Evolutionary conservation across 1,140 invertebrate species (phyloP).

Genomic region (Notospermus geniculatus): DNA sequence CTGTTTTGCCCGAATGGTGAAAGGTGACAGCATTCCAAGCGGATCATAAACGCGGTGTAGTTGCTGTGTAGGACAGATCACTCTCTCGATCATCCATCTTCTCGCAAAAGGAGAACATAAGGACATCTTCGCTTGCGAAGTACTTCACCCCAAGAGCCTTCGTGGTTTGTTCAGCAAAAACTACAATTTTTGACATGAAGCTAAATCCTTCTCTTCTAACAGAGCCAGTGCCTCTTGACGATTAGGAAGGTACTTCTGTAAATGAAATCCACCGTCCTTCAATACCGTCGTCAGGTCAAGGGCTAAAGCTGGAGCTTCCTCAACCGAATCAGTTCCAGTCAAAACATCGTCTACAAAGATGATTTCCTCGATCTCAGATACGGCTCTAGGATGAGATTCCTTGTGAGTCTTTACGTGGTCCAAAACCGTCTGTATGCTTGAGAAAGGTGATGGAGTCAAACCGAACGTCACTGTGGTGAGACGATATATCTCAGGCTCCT

Average conservation of each 20-base stretch:
- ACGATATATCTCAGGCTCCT: background rate
- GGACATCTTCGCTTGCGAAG: background rate
- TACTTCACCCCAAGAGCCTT: background rate
- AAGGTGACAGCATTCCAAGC: background rate
- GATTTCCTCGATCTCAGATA: background rate
- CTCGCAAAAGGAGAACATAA: conserved; percentile 6
- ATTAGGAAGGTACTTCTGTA: background rate
- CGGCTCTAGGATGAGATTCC: background rate
- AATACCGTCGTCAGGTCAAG: background rate
- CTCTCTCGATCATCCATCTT: background rate
- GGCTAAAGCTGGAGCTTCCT: background rate
- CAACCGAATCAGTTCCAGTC: background rate
- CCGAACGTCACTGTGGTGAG: conserved; percentile 5
- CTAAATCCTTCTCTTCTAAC: background rate
- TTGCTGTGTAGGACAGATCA: conserved; percentile 6
- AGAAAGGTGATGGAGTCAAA: background rate
- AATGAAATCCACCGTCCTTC: background rate
- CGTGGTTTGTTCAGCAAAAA: background rate
- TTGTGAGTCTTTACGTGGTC: background rate
- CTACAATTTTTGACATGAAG: background rate
- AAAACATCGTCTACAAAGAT: too few relatives aligned
- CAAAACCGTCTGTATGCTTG: background rate
- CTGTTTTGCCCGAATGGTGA: background rate
- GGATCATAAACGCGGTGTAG: conserved; percentile 1
- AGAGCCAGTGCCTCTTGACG: background rate